Evolutionary conservation across 2,797 vertebrate species (phyloP).

Genomic region (Monodelphis domestica): DNA sequence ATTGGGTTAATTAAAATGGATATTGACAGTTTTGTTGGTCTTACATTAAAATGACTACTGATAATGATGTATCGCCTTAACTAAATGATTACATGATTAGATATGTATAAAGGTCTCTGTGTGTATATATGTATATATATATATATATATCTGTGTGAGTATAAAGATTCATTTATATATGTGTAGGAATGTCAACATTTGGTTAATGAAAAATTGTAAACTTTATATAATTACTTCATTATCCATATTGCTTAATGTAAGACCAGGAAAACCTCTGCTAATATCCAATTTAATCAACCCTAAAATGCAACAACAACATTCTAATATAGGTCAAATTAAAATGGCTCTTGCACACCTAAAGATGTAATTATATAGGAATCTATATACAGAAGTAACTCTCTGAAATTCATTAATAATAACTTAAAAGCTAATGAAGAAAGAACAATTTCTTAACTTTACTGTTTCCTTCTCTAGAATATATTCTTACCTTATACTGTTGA

Average conservation of each 20-base stretch:
- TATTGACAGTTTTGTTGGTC: conserved; percentile 84
- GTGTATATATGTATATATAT: conserved; percentile 55
- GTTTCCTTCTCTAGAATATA: conserved; percentile 15
- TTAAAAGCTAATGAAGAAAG: conserved; percentile 11
- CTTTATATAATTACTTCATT: neutral
- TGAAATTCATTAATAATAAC: neutral
- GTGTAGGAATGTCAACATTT: neutral
- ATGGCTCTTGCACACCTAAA: neutral
- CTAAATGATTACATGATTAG: conserved; percentile 72
- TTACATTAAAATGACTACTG: conserved; percentile 73
- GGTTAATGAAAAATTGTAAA: neutral
- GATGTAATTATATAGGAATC: conserved; percentile 20
- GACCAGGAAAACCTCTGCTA: neutral
- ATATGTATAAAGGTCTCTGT: conserved; percentile 55
- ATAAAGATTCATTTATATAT: neutral
- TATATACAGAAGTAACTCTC: neutral
- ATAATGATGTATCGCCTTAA: conserved; percentile 77
- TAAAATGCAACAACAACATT: neutral
- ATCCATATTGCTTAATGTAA: neutral
- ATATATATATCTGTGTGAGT: conserved; percentile 4
- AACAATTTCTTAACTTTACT: conserved; percentile 35
- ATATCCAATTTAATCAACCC: neutral
- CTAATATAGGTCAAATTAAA: neutral
- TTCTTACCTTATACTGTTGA: conserved; percentile 20
- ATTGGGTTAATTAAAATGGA: conserved; percentile 85